Evolutionary conservation across 2,113 vertebrate genomes (phyloP).

Genomic region (Hippolais icterina): DNA sequence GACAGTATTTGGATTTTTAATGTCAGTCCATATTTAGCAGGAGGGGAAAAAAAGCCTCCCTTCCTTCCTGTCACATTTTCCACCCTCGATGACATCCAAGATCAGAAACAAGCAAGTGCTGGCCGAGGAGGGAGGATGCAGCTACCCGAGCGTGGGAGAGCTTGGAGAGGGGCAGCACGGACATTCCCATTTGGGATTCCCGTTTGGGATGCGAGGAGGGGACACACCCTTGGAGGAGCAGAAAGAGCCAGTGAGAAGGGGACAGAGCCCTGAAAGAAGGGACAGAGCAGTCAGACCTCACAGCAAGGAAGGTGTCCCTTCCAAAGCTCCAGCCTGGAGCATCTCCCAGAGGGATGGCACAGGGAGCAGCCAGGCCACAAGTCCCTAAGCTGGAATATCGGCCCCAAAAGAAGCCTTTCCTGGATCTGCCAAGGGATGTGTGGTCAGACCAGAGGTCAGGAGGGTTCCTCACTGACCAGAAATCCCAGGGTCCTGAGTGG

Average conservation of each 20-base stretch:
- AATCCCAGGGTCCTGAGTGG: neutral
- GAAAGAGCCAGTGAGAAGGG: neutral
- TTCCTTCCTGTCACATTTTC: conserved; percentile 73
- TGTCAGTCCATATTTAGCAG: conserved; percentile 62
- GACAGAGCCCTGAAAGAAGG: neutral
- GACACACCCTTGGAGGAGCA: neutral
- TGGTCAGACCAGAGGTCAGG: neutral
- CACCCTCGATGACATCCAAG: conserved; percentile 62
- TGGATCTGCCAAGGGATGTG: rapidly evolving
- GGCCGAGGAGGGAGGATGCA: neutral
- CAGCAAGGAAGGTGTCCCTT: neutral
- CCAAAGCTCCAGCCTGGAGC: neutral
- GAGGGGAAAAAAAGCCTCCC: conserved; percentile 55
- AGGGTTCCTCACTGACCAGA: neutral
- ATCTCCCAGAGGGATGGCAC: neutral
- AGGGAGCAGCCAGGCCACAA: neutral
- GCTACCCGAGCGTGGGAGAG: neutral
- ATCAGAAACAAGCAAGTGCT: conserved; percentile 9
- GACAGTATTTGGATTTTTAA: conserved; percentile 40
- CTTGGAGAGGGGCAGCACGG: rapidly evolving
- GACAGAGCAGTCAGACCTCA: neutral
- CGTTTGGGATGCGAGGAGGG: neutral
- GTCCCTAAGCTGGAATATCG: neutral
- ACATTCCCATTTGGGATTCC: neutral
- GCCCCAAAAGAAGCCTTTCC: neutral